phyloP scores from a whole-genome alignment of 2,888 invertebrate species.

The Ceriagrion tenellum region DNA sequence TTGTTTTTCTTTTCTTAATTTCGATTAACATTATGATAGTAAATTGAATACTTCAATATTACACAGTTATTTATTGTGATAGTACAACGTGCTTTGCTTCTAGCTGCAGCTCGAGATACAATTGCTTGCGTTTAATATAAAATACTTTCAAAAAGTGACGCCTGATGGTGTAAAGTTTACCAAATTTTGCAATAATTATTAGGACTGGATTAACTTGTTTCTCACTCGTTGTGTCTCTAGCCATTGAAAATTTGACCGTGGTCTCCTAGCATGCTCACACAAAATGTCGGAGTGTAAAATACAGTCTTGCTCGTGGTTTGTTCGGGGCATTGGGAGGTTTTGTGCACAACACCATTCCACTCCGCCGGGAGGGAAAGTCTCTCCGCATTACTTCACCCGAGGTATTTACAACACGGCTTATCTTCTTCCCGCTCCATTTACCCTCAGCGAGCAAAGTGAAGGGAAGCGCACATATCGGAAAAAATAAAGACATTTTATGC shows the following conservation, averaged over 20 bases:
- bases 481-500: neutral
- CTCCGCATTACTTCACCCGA: neutral
- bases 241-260: neutral
- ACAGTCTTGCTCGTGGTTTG: neutral
- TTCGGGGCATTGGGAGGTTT: neutral
- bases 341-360: neutral
- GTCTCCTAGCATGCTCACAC: neutral
- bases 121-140: too few species aligned
- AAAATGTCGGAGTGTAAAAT: neutral
- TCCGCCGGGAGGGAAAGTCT: neutral
- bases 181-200: too few species aligned
- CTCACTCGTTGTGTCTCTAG: too few species aligned
- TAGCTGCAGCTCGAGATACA: too few species aligned
- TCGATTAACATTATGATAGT: too few species aligned
- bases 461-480: neutral
- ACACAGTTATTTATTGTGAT: too few species aligned
- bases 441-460: neutral
- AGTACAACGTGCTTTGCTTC: too few species aligned
- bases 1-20: too few species aligned
- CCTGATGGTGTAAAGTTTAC: too few species aligned
- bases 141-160: too few species aligned
- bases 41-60: too few species aligned
- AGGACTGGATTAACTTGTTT: too few species aligned
- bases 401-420: neutral
- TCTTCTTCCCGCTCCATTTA: neutral